These are phyloP conservation scores for Drosophila ercepeae DNA, from an alignment of 1,140 invertebrate species.

Conservation along the genomic window DNA sequence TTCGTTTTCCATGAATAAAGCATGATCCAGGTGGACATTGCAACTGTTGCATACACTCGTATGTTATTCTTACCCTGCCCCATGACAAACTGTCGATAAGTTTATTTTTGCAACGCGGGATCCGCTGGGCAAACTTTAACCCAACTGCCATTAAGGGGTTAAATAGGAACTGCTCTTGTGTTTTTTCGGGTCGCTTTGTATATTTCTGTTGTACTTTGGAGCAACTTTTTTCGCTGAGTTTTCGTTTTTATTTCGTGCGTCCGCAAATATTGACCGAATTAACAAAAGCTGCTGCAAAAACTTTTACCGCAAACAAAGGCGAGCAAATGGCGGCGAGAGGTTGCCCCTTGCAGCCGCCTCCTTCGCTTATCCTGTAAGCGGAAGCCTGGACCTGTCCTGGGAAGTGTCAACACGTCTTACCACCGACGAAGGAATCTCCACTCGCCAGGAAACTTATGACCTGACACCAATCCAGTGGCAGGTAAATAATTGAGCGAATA, in stretches of 20 bases:
- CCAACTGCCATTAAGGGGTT: slow-evolving; percentile 73
- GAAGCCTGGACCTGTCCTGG: slow-evolving; percentile 15
- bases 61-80: not conserved
- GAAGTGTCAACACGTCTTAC: slow-evolving; percentile 49
- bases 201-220: slow-evolving; percentile 43
- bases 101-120: slow-evolving; percentile 23
- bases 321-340: slow-evolving; percentile 25
- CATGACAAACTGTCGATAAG: slow-evolving; percentile 34
- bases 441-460: slow-evolving; percentile 32
- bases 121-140: slow-evolving; percentile 37
- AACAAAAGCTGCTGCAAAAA: slow-evolving; percentile 71
- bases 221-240: slow-evolving; percentile 70
- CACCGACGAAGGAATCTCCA: no score
- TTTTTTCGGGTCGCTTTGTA: slow-evolving; percentile 34
- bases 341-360: not conserved
- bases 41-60: slow-evolving; percentile 20
- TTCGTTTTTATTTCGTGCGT: slow-evolving; percentile 82
- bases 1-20: slow-evolving; percentile 48
- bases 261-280: slow-evolving; percentile 82
- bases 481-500: not conserved
- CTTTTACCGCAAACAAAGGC: slow-evolving; percentile 67
- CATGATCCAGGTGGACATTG: slow-evolving; percentile 39
- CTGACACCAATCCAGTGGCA: not conserved
- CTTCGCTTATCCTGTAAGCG: not conserved
- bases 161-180: slow-evolving; percentile 53